phyloP scores from a whole-genome alignment of 2,113 vertebrate species.

The Anser brachyrhynchus region DNA sequence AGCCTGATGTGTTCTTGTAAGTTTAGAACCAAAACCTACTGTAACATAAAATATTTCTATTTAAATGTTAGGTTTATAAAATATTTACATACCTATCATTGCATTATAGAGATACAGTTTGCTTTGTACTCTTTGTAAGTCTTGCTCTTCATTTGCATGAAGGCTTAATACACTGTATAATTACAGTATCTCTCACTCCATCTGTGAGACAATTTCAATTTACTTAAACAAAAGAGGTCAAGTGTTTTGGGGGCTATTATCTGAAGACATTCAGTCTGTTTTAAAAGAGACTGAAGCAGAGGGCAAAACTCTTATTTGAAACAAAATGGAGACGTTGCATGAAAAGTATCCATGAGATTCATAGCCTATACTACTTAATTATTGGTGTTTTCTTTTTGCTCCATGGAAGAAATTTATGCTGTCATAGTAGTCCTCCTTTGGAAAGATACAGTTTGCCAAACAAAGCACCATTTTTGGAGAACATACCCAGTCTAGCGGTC shows the following conservation, averaged over 20 bases:
- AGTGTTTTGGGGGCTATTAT: neutral
- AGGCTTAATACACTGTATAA: neutral
- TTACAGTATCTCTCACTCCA: neutral
- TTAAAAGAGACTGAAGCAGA: neutral
- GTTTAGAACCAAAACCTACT: neutral
- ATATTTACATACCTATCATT: neutral
- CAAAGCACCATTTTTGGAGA: neutral
- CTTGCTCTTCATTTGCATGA: neutral
- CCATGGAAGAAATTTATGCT: neutral
- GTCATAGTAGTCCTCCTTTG: neutral
- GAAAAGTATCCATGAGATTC: neutral
- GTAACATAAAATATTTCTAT: neutral
- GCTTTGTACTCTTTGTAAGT: neutral
- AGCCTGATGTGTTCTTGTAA: neutral
- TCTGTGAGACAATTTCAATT: neutral
- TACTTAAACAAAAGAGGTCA: neutral
- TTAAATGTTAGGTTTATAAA: neutral
- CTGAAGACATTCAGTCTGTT: neutral
- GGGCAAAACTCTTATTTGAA: neutral
- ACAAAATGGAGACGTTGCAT: neutral
- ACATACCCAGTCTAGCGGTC: neutral
- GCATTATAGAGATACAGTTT: neutral
- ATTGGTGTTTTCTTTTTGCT: neutral
- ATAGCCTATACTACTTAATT: neutral
- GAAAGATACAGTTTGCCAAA: neutral